phyloP scores from a whole-genome alignment of 2,113 vertebrate species.

The Arvicanthis niloticus region DNA sequence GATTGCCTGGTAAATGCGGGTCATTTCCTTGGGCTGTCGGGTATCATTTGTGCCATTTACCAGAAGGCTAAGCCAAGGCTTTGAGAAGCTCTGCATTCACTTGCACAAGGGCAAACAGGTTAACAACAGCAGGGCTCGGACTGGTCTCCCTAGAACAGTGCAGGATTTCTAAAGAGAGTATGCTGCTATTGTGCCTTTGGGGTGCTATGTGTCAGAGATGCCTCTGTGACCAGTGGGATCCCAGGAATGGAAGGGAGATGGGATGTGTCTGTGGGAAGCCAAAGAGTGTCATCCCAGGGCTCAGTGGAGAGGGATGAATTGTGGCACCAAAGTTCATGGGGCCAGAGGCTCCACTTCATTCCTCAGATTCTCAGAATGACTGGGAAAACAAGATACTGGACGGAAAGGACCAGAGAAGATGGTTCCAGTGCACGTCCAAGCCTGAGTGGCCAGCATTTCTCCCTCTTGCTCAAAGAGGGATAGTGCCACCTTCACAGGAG shows the following conservation, averaged over 20 bases:
- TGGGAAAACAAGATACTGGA: neutral
- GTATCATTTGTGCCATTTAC: neutral
- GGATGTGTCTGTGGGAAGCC: neutral
- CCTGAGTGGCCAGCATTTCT: neutral
- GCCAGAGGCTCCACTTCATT: neutral
- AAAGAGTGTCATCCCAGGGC: neutral
- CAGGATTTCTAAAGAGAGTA: neutral
- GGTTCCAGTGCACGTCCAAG: neutral
- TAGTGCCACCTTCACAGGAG: neutral
- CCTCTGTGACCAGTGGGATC: neutral
- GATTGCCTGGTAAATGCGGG: neutral
- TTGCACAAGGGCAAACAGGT: neutral
- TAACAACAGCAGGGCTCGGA: neutral
- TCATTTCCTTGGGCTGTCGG: neutral
- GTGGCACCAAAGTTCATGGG: neutral
- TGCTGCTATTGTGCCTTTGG: neutral
- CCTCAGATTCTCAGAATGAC: neutral
- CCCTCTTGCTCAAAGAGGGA: neutral
- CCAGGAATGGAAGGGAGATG: too few relatives aligned
- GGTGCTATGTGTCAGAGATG: too few relatives aligned
- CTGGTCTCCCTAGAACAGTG: neutral
- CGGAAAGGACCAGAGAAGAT: neutral
- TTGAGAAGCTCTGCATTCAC: neutral
- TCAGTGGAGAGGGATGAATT: neutral
- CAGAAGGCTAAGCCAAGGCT: neutral